phyloP scores from a whole-genome alignment of 1,140 invertebrate genomes.

The Anadara kagoshimensis region DNA sequence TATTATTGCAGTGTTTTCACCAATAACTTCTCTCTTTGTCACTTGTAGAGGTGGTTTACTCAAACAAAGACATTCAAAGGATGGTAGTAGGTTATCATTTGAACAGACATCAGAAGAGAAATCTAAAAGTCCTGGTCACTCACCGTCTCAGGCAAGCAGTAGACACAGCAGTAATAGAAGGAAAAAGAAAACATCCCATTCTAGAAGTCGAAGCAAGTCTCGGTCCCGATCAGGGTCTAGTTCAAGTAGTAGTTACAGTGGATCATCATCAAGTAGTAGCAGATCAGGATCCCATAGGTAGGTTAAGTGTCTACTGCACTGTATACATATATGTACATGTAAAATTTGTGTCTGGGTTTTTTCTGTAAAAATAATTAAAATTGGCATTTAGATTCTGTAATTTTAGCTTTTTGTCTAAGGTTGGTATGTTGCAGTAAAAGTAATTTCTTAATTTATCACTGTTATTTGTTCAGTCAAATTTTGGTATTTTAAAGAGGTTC shows the following conservation, averaged over 20 bases:
- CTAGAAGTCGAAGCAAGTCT: conserved; percentile 57
- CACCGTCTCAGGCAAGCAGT: conserved; percentile 46
- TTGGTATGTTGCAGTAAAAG: too few species aligned
- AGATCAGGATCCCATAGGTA: conserved; percentile 75
- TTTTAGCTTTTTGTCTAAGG: too few species aligned
- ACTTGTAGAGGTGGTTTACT: conserved; percentile 21
- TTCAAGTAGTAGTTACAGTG: conserved; percentile 65
- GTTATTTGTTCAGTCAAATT: too few species aligned
- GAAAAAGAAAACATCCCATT: conserved; percentile 45
- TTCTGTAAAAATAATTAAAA: neutral
- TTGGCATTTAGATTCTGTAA: too few species aligned
- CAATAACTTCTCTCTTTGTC: neutral
- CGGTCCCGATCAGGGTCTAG: conserved; percentile 57
- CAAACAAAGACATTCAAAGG: too few species aligned
- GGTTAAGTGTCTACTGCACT: too few species aligned
- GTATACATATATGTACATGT: too few species aligned
- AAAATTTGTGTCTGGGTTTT: too few species aligned
- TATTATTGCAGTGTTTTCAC: neutral
- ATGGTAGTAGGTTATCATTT: too few species aligned
- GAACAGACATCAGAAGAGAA: too few species aligned
- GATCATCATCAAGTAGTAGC: conserved; percentile 58
- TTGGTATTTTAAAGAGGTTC: too few species aligned
- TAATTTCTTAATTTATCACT: too few species aligned
- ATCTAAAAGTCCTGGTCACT: conserved; percentile 32
- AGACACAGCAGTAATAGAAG: conserved; percentile 29